These are phyloP conservation scores for Hormiphora californensis DNA, from an alignment of 37 sponge, comb jelly and placozoan genomes.

Conservation along the genomic window DNA sequence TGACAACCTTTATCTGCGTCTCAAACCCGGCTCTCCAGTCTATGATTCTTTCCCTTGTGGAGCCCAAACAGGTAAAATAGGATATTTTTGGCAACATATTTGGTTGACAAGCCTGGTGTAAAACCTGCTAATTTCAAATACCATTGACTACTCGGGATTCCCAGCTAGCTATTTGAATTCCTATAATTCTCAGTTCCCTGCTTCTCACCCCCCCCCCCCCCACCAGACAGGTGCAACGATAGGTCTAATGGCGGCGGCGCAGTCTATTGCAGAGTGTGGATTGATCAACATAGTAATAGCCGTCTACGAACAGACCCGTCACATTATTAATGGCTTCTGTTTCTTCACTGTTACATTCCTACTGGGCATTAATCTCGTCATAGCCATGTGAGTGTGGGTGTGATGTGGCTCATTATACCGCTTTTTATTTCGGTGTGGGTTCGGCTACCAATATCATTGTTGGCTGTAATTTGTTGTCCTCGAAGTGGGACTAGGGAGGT, in stretches of 20 bases:
- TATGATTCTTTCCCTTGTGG: constrained; percentile 26
- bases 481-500: too few species aligned
- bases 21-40: constrained; percentile 12
- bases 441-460: too few species aligned
- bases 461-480: too few species aligned
- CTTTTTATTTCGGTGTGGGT: too few species aligned
- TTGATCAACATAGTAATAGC: neutral
- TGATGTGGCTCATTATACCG: too few species aligned
- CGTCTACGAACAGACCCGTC: neutral
- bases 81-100: neutral
- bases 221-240: constrained; percentile 31
- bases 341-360: constrained; percentile 22
- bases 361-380: constrained; percentile 33
- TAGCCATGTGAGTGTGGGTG: constrained; percentile 11
- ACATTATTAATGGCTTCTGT: constrained; percentile 40
- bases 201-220: too few species aligned
- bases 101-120: too few species aligned
- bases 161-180: neutral
- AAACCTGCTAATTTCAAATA: too few species aligned
- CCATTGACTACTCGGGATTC: too few species aligned
- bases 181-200: neutral
- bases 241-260: constrained; percentile 30
- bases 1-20: neutral
- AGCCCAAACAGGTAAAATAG: neutral
- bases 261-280: neutral